These are phyloP conservation scores for Megaceryle alcyon DNA, from an alignment of 2,797 vertebrate species.

Conservation along the genomic window DNA sequence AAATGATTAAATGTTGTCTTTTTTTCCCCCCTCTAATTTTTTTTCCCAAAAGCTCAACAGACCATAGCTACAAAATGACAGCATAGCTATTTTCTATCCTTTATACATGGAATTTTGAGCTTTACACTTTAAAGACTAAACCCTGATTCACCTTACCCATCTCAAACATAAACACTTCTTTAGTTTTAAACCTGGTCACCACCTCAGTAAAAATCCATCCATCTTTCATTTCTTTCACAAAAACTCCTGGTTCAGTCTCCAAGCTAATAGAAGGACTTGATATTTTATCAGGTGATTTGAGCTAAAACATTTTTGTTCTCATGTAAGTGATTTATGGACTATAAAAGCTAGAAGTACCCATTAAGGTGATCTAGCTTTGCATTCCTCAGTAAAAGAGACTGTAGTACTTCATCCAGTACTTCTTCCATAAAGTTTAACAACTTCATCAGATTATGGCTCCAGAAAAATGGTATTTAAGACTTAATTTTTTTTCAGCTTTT, in stretches of 20 bases:
- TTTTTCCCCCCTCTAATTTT: accelerated
- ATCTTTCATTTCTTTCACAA: not conserved
- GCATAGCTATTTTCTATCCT: not conserved
- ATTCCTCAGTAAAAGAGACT: not conserved
- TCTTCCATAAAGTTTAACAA: not conserved
- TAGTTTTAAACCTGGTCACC: not conserved
- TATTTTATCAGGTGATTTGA: slow-evolving; percentile 15
- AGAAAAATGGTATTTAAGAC: not conserved
- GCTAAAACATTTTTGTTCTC: slow-evolving; percentile 12
- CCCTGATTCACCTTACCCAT: not conserved
- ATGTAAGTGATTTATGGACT: slow-evolving; percentile 38
- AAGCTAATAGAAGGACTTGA: not conserved
- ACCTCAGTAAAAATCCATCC: not conserved
- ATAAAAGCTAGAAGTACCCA: slow-evolving; percentile 32
- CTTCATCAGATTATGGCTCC: not conserved
- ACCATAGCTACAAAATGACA: not conserved
- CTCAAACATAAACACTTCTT: not conserved
- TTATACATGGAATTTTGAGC: not conserved
- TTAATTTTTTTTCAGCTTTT: not conserved
- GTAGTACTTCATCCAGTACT: not conserved
- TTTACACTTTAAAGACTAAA: not conserved
- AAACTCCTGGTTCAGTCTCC: not conserved
- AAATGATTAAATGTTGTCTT: not conserved
- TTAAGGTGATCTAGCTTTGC: slow-evolving; percentile 38
- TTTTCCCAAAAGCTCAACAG: not conserved